These are phyloP conservation scores for Sebastes ruberrimus DNA, from an alignment of 2,797 vertebrate species.

Conservation along the genomic window DNA sequence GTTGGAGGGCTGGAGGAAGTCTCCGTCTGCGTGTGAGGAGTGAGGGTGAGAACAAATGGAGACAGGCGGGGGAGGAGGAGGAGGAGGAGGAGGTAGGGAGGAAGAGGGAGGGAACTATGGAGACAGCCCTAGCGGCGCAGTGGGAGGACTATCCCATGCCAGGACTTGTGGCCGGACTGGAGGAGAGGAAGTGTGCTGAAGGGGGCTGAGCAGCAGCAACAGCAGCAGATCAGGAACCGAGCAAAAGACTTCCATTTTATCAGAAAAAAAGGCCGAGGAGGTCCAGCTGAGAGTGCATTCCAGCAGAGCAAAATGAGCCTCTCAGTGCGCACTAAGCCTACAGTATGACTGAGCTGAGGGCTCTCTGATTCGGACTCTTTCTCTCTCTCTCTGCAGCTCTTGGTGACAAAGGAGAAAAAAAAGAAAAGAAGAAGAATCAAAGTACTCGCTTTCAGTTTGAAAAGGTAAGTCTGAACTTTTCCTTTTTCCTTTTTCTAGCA, in stretches of 20 bases:
- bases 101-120: slow-evolving; percentile 63
- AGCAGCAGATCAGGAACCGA: slow-evolving; percentile 14
- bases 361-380: slow-evolving; percentile 50
- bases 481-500: background rate
- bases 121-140: slow-evolving; percentile 61
- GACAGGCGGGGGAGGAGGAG: slow-evolving; percentile 45
- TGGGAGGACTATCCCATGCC: slow-evolving; percentile 81
- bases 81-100: slow-evolving; percentile 34
- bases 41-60: slow-evolving; percentile 66
- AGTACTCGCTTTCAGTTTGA: slow-evolving; percentile 22
- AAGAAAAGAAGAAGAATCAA: slow-evolving; percentile 1
- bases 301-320: slow-evolving; percentile 65
- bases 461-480: slow-evolving; percentile 68
- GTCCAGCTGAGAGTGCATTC: slow-evolving; percentile 56
- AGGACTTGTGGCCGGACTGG: slow-evolving; percentile 75
- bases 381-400: slow-evolving; percentile 33
- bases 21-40: slow-evolving; percentile 49
- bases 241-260: background rate
- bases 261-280: background rate
- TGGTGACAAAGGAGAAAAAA: slow-evolving; percentile 31
- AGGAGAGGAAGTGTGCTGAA: slow-evolving; percentile 65
- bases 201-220: slow-evolving; percentile 24
- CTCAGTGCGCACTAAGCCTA: slow-evolving; percentile 55
- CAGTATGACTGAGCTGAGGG: slow-evolving; percentile 57
- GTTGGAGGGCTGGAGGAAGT: slow-evolving; percentile 36